Percentiles rank a stretch among this genome's conserved stretches.
Evolutionary conservation across 2,888 invertebrate genomes (phyloP).

Genomic region (Ormyrus rosae): DNA sequence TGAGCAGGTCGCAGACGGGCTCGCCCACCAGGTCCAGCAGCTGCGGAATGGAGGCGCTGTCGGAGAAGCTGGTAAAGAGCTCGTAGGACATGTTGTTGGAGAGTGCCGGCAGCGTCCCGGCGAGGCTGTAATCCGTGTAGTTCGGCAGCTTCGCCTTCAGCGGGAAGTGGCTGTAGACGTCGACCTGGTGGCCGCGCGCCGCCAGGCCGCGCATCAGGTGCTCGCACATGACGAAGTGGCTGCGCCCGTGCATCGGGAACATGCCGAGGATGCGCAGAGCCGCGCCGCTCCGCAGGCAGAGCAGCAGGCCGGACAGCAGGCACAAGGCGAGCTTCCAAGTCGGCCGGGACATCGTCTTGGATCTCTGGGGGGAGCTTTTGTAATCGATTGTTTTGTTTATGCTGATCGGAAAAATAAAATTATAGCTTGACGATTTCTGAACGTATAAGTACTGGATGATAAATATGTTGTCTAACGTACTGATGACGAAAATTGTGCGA

Average conservation of each 20-base stretch:
- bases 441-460: too few species aligned
- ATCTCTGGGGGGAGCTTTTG: too few species aligned
- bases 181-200: conserved; percentile 76
- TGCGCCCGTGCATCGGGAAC: conserved; percentile 76
- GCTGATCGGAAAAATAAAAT: too few species aligned
- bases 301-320: too few species aligned
- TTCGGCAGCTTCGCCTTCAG: conserved; percentile 64
- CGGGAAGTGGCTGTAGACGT: conserved; percentile 70
- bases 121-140: conserved; percentile 66
- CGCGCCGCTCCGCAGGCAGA: too few species aligned
- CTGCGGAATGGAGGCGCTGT: background rate
- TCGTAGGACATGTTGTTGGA: conserved; percentile 66
- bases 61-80: conserved; percentile 25
- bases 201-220: conserved; percentile 76
- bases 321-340: too few species aligned
- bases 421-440: too few species aligned
- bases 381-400: too few species aligned
- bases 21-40: background rate
- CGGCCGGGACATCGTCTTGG: too few species aligned
- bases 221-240: conserved; percentile 77
- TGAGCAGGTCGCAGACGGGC: conserved; percentile 37
- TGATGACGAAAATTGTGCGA: too few species aligned
- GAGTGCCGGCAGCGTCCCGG: conserved; percentile 56
- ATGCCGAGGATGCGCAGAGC: conserved; percentile 60
- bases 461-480: too few species aligned